Percentiles rank a stretch among this genome's conserved stretches.
phyloP scores from a whole-genome alignment of 1,140 invertebrate species.

The Drosophila ercepeae region DNA sequence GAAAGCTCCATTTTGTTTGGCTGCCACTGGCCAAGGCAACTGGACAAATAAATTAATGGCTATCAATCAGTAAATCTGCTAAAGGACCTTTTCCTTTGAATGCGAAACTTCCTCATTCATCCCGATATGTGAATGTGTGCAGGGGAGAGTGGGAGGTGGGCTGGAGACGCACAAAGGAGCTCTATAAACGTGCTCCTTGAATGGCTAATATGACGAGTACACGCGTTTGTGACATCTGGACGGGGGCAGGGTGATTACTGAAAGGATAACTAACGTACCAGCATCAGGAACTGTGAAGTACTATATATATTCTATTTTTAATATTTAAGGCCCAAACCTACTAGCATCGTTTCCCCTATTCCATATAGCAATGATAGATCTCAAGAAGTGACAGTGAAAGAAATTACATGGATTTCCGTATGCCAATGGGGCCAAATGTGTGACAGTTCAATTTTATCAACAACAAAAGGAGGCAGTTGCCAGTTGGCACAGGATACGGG shows the following conservation, averaged over 20 bases:
- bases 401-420: conserved; percentile 62
- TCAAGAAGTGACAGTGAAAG: conserved; percentile 40
- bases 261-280: too few species aligned
- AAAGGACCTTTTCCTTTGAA: conserved; percentile 78
- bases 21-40: conserved; percentile 37
- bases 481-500: not conserved
- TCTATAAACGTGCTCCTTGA: conserved; percentile 76
- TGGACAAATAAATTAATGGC: conserved; percentile 82
- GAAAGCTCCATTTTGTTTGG: conserved; percentile 8
- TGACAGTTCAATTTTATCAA: conserved; percentile 75
- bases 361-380: conserved; percentile 8
- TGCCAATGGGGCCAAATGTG: conserved; percentile 42
- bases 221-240: conserved; percentile 16
- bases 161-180: conserved; percentile 56
- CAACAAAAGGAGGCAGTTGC: conserved; percentile 9
- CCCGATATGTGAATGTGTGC: conserved; percentile 15
- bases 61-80: conserved; percentile 81
- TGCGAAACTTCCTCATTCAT: conserved; percentile 58
- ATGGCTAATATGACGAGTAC: conserved; percentile 75
- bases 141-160: not conserved
- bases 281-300: too few species aligned
- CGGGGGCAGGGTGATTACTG: too few species aligned
- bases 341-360: too few species aligned
- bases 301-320: too few species aligned
- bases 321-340: too few species aligned